phyloP scores from a whole-genome alignment of 2,888 invertebrate species.

The Thelaira solivaga region DNA sequence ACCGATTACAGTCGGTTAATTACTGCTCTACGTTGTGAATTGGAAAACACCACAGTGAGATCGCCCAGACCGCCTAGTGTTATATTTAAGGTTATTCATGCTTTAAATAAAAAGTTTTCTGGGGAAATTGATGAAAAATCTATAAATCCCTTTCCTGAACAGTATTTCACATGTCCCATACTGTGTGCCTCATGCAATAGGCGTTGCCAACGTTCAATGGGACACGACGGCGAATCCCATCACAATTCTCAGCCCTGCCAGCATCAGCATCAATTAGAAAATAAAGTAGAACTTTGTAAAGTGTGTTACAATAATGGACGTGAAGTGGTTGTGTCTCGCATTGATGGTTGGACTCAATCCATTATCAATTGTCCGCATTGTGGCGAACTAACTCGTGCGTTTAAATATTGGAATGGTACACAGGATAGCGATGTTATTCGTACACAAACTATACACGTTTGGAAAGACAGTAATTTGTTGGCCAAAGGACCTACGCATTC shows the following conservation, averaged over 20 bases:
- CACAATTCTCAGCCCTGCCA: constrained; percentile 76
- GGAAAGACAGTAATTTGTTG: constrained; percentile 80
- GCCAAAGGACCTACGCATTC: constrained; percentile 78
- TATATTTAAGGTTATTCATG: constrained; percentile 83
- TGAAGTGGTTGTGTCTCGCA: constrained; percentile 71
- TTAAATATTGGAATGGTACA: constrained; percentile 89
- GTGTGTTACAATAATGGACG: constrained; percentile 81
- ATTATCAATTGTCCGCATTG: constrained; percentile 86
- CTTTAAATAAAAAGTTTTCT: constrained; percentile 86
- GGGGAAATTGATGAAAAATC: constrained; percentile 81
- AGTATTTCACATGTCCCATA: constrained; percentile 86
- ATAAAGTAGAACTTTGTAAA: constrained; percentile 82
- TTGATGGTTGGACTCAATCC: constrained; percentile 83
- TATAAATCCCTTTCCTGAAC: constrained; percentile 84
- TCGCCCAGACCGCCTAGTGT: constrained; percentile 83
- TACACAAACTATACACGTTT: constrained; percentile 83
- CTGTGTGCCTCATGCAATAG: constrained; percentile 84
- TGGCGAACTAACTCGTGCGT: constrained; percentile 80
- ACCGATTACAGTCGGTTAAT: constrained; percentile 82
- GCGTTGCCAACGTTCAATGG: constrained; percentile 83
- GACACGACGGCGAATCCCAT: constrained; percentile 83
- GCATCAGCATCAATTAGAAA: constrained; percentile 87
- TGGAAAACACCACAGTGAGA: constrained; percentile 84
- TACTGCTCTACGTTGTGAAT: constrained; percentile 80
- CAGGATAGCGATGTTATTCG: constrained; percentile 82